phyloP scores from a whole-genome alignment of 2,797 vertebrate species.

The Notolepis coatsorum region DNA sequence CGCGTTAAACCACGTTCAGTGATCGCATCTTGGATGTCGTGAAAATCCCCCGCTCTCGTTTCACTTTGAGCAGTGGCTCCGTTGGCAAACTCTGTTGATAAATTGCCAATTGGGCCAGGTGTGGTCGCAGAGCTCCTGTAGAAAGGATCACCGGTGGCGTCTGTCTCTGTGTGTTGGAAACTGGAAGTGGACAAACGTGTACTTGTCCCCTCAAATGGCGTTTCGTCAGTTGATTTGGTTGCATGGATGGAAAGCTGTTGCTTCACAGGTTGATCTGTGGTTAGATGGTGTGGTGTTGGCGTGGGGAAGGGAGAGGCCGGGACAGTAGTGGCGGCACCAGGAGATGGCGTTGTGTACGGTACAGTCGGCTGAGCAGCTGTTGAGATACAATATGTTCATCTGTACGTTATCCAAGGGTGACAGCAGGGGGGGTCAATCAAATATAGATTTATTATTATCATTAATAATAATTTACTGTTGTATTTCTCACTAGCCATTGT shows the following conservation, averaged over 20 bases:
- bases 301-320: not conserved
- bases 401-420: too few relatives aligned
- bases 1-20: not conserved
- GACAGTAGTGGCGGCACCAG: not conserved
- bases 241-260: not conserved
- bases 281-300: not conserved
- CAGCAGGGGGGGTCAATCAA: too few relatives aligned
- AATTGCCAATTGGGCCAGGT: conserved; percentile 1
- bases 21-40: conserved; percentile 2
- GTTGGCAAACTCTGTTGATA: not conserved
- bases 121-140: not conserved
- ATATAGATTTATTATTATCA: too few relatives aligned
- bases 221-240: not conserved
- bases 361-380: conserved; percentile 2
- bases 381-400: conserved; percentile 6
- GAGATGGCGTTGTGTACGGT: conserved; percentile 13
- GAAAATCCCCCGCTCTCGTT: not conserved
- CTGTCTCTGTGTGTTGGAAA: conserved; percentile 9
- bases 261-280: conserved; percentile 4
- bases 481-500: too few relatives aligned
- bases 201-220: not conserved
- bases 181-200: not conserved
- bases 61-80: not conserved
- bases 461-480: too few relatives aligned
- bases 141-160: not conserved